Conservation (phyloP, 2,113 vertebrate genomes). For the Myiopsitta monachus region DNA sequence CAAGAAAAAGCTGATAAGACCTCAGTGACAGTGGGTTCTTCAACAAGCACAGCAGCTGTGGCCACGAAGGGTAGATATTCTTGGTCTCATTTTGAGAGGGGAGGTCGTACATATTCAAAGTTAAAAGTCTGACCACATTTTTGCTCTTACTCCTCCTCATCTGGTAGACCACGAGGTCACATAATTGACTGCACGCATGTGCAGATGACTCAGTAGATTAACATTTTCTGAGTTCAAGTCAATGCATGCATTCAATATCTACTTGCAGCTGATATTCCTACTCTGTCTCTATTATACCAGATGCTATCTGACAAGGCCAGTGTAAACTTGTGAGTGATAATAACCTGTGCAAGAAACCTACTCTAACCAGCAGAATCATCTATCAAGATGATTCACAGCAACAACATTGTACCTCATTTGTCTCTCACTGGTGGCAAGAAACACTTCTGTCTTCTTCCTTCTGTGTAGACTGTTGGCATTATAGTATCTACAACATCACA, state of each 20-base stretch:
- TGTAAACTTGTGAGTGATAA: not conserved
- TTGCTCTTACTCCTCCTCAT: not conserved
- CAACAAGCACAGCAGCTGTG: not conserved
- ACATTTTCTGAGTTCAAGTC: not conserved
- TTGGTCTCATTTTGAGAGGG: not conserved
- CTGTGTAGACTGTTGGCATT: not conserved
- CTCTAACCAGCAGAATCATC: not conserved
- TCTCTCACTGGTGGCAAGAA: not conserved
- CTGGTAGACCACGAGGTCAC: not conserved
- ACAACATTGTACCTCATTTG: not conserved
- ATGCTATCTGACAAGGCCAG: not conserved
- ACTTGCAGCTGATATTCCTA: not conserved
- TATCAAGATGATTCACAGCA: conserved; percentile 1
- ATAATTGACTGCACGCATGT: not conserved
- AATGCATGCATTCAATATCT: not conserved
- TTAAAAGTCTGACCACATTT: not conserved
- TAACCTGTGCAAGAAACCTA: not conserved
- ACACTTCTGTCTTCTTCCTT: not conserved
- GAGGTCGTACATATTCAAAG: not conserved
- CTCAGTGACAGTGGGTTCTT: not conserved
- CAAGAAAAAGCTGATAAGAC: rapidly evolving
- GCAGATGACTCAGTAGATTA: not conserved
- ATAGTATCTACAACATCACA: not conserved
- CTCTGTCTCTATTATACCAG: not conserved
- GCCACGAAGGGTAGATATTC: not conserved